phyloP scores from a whole-genome alignment of 35 echinoderm and acorn worm genomes.

The Ptychodera flava region DNA sequence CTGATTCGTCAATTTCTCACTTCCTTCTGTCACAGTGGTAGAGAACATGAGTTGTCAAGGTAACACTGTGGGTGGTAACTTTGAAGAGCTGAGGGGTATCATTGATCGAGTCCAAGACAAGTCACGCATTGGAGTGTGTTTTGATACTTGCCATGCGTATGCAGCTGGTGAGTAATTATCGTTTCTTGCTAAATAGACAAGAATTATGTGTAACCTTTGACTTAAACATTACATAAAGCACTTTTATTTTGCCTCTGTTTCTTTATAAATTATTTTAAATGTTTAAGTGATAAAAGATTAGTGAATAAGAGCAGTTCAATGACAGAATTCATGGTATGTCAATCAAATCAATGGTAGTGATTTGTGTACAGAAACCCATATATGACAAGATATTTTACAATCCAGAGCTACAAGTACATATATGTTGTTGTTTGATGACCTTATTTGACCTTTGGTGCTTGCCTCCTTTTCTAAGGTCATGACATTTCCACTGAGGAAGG shows the following conservation, averaged over 20 bases:
- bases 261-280: too few relatives aligned
- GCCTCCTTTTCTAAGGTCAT: too few relatives aligned
- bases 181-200: not conserved
- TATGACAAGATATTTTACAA: too few relatives aligned
- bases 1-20: not conserved
- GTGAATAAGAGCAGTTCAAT: too few relatives aligned
- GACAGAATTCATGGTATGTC: too few relatives aligned
- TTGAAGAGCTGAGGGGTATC: slow-evolving; percentile 85
- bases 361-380: too few relatives aligned
- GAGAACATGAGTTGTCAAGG: slow-evolving; percentile 97
- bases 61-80: slow-evolving; percentile 74
- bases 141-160: slow-evolving; percentile 93
- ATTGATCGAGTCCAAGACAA: slow-evolving; percentile 83
- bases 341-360: too few relatives aligned
- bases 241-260: slow-evolving; percentile 18
- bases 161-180: slow-evolving; percentile 55
- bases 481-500: slow-evolving; percentile 70
- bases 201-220: not conserved
- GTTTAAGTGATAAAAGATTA: too few relatives aligned
- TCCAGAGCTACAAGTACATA: too few relatives aligned
- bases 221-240: not conserved
- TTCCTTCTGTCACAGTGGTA: slow-evolving; percentile 44
- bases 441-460: too few relatives aligned
- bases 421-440: too few relatives aligned
- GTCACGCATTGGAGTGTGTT: slow-evolving; percentile 66